Conservation (phyloP, 2,797 vertebrate species). For the Toxotes lorentzi region DNA sequence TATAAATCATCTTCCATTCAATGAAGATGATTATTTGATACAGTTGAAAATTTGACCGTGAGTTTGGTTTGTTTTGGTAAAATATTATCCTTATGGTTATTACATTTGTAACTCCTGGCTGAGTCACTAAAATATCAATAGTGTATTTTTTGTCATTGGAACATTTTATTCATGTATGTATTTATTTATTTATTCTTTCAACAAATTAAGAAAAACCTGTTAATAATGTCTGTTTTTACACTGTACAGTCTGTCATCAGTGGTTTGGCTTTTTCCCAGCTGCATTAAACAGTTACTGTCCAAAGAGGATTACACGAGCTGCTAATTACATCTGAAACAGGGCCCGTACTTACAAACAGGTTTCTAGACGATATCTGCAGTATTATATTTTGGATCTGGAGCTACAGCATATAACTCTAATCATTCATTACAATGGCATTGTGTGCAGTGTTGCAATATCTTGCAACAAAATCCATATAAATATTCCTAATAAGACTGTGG, state of each 20-base stretch:
- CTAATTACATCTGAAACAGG: slow-evolving; percentile 47
- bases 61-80: not conserved
- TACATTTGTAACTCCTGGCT: not conserved
- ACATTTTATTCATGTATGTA: not conserved
- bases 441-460: slow-evolving; percentile 37
- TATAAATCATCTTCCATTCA: not conserved
- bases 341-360: slow-evolving; percentile 26
- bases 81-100: not conserved
- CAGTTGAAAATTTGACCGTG: no score
- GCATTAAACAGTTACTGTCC: slow-evolving; percentile 23
- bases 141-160: not conserved
- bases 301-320: slow-evolving; percentile 42
- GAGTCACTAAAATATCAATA: not conserved
- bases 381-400: slow-evolving; percentile 6
- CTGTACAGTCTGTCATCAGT: not conserved
- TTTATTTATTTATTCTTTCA: not conserved
- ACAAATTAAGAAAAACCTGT: not conserved
- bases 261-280: slow-evolving; percentile 12
- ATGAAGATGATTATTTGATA: not conserved
- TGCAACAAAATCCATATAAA: slow-evolving; percentile 24
- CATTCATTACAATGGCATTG: slow-evolving; percentile 26
- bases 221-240: not conserved
- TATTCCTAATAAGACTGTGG: slow-evolving; percentile 38
- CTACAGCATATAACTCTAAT: slow-evolving; percentile 30
- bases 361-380: slow-evolving; percentile 26